phyloP scores from a whole-genome alignment of 2,113 vertebrate genomes.

The Cinclus cinclus region DNA sequence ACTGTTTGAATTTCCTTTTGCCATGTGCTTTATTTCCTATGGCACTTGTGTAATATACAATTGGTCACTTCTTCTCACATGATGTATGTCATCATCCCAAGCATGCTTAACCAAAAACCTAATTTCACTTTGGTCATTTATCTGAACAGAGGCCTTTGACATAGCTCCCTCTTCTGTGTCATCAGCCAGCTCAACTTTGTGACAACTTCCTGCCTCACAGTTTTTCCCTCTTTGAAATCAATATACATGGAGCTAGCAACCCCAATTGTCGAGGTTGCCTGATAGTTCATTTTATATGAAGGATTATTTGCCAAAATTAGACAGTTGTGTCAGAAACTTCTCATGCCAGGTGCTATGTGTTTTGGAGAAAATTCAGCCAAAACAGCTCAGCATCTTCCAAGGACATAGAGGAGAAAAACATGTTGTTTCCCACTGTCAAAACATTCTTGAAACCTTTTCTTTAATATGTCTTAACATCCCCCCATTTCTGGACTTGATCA shows the following conservation, averaged over 20 bases:
- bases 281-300: not conserved
- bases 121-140: not conserved
- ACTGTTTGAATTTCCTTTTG: not conserved
- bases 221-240: not conserved
- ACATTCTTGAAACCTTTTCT: slow-evolving; percentile 45
- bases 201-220: not conserved
- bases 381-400: slow-evolving; percentile 23
- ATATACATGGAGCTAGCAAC: not conserved
- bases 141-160: not conserved
- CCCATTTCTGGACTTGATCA: slow-evolving; percentile 20
- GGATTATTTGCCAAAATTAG: not conserved
- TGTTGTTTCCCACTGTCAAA: slow-evolving; percentile 49
- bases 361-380: slow-evolving; percentile 37
- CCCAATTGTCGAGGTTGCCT: not conserved
- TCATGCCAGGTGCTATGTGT: slow-evolving; percentile 17
- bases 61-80: not conserved
- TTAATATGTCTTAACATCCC: slow-evolving; percentile 3
- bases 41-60: not conserved
- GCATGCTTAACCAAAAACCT: not conserved
- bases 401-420: slow-evolving; percentile 10
- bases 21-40: not conserved
- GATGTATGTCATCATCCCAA: not conserved
- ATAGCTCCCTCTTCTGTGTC: not conserved
- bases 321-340: slow-evolving; percentile 19
- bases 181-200: not conserved